Percentiles rank a stretch among this genome's conserved stretches.
Conservation (phyloP, 2,888 invertebrate genomes). For the Drosophila buzzatii region DNA sequence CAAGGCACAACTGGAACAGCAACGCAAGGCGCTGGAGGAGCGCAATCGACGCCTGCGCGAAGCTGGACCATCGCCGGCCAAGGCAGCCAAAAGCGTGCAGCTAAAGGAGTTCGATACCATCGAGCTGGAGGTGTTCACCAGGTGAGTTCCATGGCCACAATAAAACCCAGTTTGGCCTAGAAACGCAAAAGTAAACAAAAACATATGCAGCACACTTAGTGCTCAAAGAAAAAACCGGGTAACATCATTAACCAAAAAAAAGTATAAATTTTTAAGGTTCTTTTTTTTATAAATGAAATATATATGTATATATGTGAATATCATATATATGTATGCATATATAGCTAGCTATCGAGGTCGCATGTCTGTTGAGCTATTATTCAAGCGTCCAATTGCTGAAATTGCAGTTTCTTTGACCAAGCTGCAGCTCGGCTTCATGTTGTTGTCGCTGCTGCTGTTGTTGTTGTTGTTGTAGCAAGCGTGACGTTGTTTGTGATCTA, state of each 20-base stretch:
- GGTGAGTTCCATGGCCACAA: conserved; percentile 86
- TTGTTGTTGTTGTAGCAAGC: conserved; percentile 46
- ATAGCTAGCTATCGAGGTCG: conserved; percentile 78
- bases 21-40: conserved; percentile 86
- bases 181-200: conserved; percentile 65
- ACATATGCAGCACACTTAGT: conserved; percentile 24
- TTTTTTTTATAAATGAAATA: neutral
- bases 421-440: conserved; percentile 13
- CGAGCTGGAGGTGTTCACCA: conserved; percentile 91
- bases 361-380: conserved; percentile 37
- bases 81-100: conserved; percentile 82
- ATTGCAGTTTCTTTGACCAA: conserved; percentile 55
- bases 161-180: conserved; percentile 63
- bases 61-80: conserved; percentile 67
- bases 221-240: conserved; percentile 58
- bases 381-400: conserved; percentile 65
- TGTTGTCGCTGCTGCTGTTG: conserved; percentile 14
- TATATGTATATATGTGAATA: neutral
- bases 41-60: conserved; percentile 81
- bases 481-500: conserved; percentile 67
- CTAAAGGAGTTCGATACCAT: conserved; percentile 90
- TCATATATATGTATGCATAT: conserved; percentile 6
- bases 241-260: conserved; percentile 66
- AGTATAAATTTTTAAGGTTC: conserved; percentile 18
- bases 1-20: conserved; percentile 88